Evolutionary conservation across 1,140 invertebrate genomes (phyloP).

Genomic region (Sinella curviseta): DNA sequence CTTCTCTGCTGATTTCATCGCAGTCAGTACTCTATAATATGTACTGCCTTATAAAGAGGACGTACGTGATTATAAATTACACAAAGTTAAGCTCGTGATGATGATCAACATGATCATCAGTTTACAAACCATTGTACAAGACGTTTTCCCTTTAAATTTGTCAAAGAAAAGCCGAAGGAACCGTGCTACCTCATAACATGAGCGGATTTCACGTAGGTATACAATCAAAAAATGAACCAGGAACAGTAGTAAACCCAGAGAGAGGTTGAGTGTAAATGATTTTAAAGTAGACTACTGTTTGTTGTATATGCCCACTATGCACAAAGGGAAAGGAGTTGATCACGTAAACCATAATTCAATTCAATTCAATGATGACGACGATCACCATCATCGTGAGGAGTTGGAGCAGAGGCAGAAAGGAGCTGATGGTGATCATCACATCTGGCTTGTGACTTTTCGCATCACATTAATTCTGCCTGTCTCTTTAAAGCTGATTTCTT

Average conservation of each 20-base stretch:
- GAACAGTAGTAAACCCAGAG: too few relatives aligned
- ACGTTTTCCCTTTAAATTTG: too few relatives aligned
- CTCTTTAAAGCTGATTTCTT: not conserved
- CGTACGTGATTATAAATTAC: too few relatives aligned
- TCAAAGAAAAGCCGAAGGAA: conserved; percentile 14
- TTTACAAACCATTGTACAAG: too few relatives aligned
- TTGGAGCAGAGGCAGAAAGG: not conserved
- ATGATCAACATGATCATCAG: too few relatives aligned
- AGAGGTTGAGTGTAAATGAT: not conserved
- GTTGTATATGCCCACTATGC: too few relatives aligned
- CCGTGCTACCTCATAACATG: not conserved
- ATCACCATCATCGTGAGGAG: not conserved
- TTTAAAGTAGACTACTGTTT: not conserved
- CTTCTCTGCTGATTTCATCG: too few relatives aligned
- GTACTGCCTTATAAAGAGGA: too few relatives aligned
- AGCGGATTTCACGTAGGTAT: not conserved
- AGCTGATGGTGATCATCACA: not conserved
- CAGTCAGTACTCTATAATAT: too few relatives aligned
- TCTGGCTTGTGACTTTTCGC: conserved; percentile 4
- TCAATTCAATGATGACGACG: too few relatives aligned
- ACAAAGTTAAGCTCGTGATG: too few relatives aligned
- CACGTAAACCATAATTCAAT: not conserved
- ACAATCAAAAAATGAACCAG: not conserved
- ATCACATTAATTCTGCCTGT: conserved; percentile 4
- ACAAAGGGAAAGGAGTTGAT: too few relatives aligned